These are phyloP conservation scores for Ypsolopha sequella DNA, from an alignment of 2,888 invertebrate species.

Conservation along the genomic window DNA sequence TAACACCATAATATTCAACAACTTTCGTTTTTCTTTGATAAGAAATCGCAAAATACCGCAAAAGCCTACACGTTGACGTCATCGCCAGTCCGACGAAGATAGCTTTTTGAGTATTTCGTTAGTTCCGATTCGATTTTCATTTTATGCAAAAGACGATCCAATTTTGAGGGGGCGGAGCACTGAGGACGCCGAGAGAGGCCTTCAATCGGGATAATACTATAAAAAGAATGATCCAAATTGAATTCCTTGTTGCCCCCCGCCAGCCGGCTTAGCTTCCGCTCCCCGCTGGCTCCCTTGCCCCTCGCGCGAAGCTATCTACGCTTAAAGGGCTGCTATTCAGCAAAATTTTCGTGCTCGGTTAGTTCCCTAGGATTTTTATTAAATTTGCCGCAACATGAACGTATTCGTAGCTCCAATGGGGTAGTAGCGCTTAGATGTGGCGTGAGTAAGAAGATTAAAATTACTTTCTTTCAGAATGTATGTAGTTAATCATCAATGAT, in stretches of 20 bases:
- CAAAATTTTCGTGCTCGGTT: conserved; percentile 46
- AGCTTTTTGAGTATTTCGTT: neutral
- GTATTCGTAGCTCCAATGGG: too few relatives aligned
- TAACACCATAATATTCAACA: too few relatives aligned
- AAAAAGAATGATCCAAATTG: conserved; percentile 66
- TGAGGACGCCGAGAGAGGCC: conserved; percentile 21
- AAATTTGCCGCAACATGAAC: conserved; percentile 28
- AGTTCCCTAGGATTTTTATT: conserved; percentile 47
- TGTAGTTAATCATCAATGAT: too few relatives aligned
- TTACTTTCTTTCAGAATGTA: too few relatives aligned
- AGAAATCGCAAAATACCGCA: too few relatives aligned
- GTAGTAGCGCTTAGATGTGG: too few relatives aligned
- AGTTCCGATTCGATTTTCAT: conserved; percentile 36
- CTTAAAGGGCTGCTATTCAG: conserved; percentile 49
- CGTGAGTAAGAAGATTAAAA: too few relatives aligned
- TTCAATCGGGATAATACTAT: conserved; percentile 58
- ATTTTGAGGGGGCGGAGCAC: conserved; percentile 36
- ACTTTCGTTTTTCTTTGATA: too few relatives aligned
- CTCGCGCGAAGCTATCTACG: conserved; percentile 6
- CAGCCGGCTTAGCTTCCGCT: conserved; percentile 7
- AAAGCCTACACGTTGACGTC: too few relatives aligned
- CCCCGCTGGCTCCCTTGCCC: conserved; percentile 7
- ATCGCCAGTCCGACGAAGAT: neutral
- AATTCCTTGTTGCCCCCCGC: conserved; percentile 34
- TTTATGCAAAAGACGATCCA: conserved; percentile 66